Evolutionary conservation across 2,797 vertebrate genomes (phyloP).

Genomic region (Gymnocypris eckloni): DNA sequence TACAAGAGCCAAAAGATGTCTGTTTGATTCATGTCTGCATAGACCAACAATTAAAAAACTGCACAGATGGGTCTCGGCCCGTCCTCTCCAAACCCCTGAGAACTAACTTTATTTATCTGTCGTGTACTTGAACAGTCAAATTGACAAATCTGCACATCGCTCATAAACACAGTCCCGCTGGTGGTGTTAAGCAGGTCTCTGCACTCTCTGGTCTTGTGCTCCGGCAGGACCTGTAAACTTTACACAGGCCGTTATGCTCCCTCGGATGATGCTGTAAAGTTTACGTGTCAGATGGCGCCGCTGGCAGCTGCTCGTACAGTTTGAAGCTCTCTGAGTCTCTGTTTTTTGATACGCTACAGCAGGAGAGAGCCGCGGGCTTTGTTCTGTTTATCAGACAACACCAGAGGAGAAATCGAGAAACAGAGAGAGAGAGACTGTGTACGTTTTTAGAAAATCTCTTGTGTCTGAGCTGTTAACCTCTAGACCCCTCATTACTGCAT

Average conservation of each 20-base stretch:
- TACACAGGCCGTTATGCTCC: slow-evolving; percentile 2
- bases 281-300: neutral
- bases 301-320: slow-evolving; percentile 22
- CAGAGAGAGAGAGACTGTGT: neutral
- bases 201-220: slow-evolving; percentile 11
- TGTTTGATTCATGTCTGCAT: slow-evolving; percentile 5
- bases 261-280: slow-evolving; percentile 30
- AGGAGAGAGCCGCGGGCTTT: slow-evolving; percentile 22
- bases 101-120: neutral
- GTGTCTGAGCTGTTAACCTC: slow-evolving; percentile 44
- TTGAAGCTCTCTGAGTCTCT: slow-evolving; percentile 1
- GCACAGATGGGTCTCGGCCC: neutral
- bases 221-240: slow-evolving; percentile 14
- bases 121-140: slow-evolving; percentile 22
- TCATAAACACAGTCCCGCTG: neutral
- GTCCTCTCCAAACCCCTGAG: neutral
- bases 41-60: neutral
- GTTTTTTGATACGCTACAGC: slow-evolving; percentile 14
- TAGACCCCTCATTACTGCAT: slow-evolving; percentile 25
- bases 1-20: neutral
- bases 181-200: slow-evolving; percentile 2
- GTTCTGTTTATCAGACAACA: slow-evolving; percentile 19
- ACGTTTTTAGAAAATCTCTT: slow-evolving; percentile 10
- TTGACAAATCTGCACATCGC: neutral
- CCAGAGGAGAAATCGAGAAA: slow-evolving; percentile 23